phyloP scores from a whole-genome alignment of 2,797 vertebrate genomes.

The Takifugu ocellatus region DNA sequence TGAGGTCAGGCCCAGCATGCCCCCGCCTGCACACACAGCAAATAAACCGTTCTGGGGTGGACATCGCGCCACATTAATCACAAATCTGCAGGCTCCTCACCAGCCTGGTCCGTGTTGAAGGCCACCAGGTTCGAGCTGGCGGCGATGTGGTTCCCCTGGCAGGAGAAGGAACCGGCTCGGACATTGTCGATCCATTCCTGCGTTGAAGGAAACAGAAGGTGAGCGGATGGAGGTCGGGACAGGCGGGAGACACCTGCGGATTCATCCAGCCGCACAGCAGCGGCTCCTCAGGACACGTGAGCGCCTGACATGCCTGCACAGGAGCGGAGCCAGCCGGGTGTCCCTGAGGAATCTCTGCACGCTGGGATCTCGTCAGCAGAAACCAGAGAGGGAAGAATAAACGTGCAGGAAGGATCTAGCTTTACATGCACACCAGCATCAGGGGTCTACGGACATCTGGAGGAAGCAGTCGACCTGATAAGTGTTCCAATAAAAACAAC shows the following conservation, averaged over 20 bases:
- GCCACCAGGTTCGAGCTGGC: conserved; percentile 82
- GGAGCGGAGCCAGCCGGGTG: too few species aligned
- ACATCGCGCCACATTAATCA: neutral
- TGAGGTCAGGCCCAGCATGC: conserved; percentile 81
- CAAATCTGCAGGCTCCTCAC: conserved; percentile 62
- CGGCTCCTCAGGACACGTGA: too few species aligned
- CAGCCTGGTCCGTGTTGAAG: conserved; percentile 81
- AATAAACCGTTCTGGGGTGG: neutral
- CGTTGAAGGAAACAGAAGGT: conserved; percentile 14
- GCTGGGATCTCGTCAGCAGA: neutral
- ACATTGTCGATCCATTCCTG: conserved; percentile 88
- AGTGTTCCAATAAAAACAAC: conserved; percentile 16
- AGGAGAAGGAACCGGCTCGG: conserved; percentile 70
- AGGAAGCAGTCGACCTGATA: conserved; percentile 58
- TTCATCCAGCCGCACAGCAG: too few species aligned
- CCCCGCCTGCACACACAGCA: conserved; percentile 73
- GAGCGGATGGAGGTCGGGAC: neutral
- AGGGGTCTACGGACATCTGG: conserved; percentile 29
- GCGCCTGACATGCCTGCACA: too few species aligned
- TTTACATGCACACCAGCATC: conserved; percentile 18
- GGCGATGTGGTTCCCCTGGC: conserved; percentile 85
- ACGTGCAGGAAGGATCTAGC: conserved; percentile 60
- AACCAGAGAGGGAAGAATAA: conserved; percentile 14
- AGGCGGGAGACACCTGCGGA: too few species aligned
- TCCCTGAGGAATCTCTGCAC: neutral